Evolutionary conservation across 2,888 invertebrate genomes (phyloP).

Genomic region (Homarus gammarus): DNA sequence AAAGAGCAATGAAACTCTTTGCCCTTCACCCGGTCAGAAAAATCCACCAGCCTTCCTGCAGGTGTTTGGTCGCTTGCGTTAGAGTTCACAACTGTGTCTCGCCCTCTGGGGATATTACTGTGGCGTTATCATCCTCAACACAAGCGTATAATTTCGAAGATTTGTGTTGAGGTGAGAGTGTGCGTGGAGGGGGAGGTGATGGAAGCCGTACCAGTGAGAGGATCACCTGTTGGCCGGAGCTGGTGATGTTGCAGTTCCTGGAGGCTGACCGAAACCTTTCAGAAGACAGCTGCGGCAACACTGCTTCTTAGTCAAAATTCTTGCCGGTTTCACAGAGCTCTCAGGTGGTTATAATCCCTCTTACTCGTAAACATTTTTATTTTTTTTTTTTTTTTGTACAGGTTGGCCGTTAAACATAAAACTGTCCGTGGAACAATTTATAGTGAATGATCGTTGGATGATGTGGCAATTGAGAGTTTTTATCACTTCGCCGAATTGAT

Average conservation of each 20-base stretch:
- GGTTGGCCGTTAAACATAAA: too few species aligned
- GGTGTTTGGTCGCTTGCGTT: background rate
- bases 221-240: too few species aligned
- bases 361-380: too few species aligned
- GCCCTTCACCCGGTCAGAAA: background rate
- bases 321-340: background rate
- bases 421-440: too few species aligned
- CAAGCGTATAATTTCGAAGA: too few species aligned
- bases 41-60: background rate
- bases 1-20: slow-evolving; percentile 1
- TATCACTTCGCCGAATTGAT: background rate
- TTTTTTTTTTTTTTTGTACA: too few species aligned
- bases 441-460: background rate
- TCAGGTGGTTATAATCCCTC: background rate
- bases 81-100: background rate
- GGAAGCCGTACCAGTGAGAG: too few species aligned
- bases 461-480: background rate
- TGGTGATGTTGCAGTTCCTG: too few species aligned
- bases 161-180: too few species aligned
- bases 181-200: too few species aligned
- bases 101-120: background rate
- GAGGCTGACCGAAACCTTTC: background rate
- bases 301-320: background rate
- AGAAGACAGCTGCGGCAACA: background rate
- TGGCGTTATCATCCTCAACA: too few species aligned